These are phyloP conservation scores for Acrocephalus arundinaceus DNA, from an alignment of 2,113 vertebrate species.

Conservation along the genomic window DNA sequence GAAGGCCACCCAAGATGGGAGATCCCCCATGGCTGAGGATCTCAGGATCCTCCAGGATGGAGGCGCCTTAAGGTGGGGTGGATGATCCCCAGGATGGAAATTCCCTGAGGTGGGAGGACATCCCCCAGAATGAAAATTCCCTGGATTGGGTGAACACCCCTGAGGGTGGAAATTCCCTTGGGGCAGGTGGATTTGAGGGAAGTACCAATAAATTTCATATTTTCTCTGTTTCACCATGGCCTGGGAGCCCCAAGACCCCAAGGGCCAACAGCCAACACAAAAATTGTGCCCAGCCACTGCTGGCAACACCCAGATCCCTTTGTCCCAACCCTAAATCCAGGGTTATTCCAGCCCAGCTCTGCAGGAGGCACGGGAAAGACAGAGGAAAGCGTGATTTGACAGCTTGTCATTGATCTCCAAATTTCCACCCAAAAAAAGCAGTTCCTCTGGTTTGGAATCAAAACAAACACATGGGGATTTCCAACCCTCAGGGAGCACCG, in stretches of 20 bases:
- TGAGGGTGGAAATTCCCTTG: neutral
- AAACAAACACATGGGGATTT: neutral
- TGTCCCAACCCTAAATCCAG: neutral
- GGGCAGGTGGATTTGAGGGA: neutral
- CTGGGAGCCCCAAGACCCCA: neutral
- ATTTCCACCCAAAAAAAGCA: neutral
- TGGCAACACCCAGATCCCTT: neutral
- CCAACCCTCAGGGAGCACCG: neutral
- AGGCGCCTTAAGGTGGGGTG: neutral
- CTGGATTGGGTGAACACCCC: rapidly evolving
- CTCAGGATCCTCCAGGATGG: neutral
- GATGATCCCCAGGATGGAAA: neutral
- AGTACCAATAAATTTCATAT: neutral
- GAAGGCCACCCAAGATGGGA: neutral
- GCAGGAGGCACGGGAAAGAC: neutral
- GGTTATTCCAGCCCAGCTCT: neutral
- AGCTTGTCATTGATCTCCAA: neutral
- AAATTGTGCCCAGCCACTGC: rapidly evolving
- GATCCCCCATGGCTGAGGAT: neutral
- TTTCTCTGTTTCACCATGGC: rapidly evolving
- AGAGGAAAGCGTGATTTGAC: neutral
- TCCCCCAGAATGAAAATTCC: neutral
- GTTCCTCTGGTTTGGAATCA: neutral
- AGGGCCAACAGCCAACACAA: neutral
- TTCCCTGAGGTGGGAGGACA: rapidly evolving